Percentiles rank a stretch among this genome's conserved stretches.
These are phyloP conservation scores for Encarsia formosa DNA, from an alignment of 2,888 invertebrate genomes.

Conservation along the genomic window DNA sequence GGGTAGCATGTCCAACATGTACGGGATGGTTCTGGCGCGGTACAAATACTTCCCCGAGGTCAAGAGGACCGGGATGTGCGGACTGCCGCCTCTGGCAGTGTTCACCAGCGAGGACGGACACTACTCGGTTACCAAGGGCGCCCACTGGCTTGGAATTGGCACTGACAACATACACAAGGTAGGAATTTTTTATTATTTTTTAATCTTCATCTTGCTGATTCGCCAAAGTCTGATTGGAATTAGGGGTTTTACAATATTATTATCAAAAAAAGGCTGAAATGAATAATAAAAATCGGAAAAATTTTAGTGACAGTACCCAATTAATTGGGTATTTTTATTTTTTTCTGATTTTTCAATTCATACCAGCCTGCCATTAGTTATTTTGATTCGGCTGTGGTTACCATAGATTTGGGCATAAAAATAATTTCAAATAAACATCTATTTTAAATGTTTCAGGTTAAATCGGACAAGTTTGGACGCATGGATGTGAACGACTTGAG, in stretches of 20 bases:
- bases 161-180: slow-evolving; percentile 60
- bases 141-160: slow-evolving; percentile 81
- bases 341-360: too few species aligned
- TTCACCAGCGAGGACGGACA: slow-evolving; percentile 79
- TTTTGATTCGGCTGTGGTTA: too few species aligned
- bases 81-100: slow-evolving; percentile 62
- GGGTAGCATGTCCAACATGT: slow-evolving; percentile 76
- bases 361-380: too few species aligned
- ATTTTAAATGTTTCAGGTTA: slow-evolving; percentile 60
- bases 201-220: background rate
- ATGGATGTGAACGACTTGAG: slow-evolving; percentile 64
- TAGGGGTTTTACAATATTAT: too few species aligned
- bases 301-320: too few species aligned
- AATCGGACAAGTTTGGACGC: slow-evolving; percentile 64
- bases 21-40: slow-evolving; percentile 71
- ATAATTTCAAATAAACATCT: too few species aligned
- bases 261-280: too few species aligned
- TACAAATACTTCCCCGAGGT: slow-evolving; percentile 64
- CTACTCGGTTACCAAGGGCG: slow-evolving; percentile 77
- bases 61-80: slow-evolving; percentile 64
- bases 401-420: too few species aligned
- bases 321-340: too few species aligned
- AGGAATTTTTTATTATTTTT: slow-evolving; percentile 2
- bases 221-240: too few species aligned
- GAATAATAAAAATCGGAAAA: too few species aligned